Evolutionary conservation across 2,113 vertebrate species (phyloP), one percentile per base, ranked within the genome.

Genomic region (Corythaixoides concolor): DNA sequence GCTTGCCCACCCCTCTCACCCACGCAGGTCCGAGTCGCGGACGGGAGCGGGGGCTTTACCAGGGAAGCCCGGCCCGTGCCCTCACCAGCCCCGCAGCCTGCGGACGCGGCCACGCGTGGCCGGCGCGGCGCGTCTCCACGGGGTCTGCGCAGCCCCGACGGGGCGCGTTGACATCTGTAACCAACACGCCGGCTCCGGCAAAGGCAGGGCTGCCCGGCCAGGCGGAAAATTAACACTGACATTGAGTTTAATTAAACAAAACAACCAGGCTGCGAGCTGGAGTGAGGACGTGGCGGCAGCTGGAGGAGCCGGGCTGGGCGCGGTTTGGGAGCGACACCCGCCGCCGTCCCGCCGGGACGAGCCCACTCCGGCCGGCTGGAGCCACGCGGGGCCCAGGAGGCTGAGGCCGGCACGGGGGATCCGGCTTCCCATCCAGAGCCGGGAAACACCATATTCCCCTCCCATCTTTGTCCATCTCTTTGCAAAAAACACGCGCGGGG

Each of bases 181-280:
- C 94, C 93, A 94, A 96, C 96, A 97, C 89, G 93, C 63, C 75
- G 60, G 94, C 95, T 96, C 74, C 89, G 84, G 93, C 91, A 63
- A 95, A 97, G 97, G 96, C 96, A 96, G 94, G 94, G 96, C 96
- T 90, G 90, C 92, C 92, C 88, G 81, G 60, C 95, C 97, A 95
- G 94, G 97, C 97, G 95, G 97, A 97, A 97, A 97, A 98, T 97
- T 96, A 97, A 97, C 96, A 93, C 93, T 97, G 97, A 97, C 96
- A 96, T 97, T 97, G 96, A 98, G 97, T 97, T 97, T 97, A 98
- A 98, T 98, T 97, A 97, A 97, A 97, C 95, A 97, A 97, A 97
- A 95, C 97, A 97, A 97, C 93, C 96, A 70, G 89, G 76, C 89
- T 84, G 83, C 52, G 78, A 96, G 88, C 32, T 85, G 90, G 88